Percentiles rank a stretch among this genome's conserved stretches.
Evolutionary conservation across 2,113 vertebrate genomes (phyloP).

Genomic region (Alligator mississippiensis): DNA sequence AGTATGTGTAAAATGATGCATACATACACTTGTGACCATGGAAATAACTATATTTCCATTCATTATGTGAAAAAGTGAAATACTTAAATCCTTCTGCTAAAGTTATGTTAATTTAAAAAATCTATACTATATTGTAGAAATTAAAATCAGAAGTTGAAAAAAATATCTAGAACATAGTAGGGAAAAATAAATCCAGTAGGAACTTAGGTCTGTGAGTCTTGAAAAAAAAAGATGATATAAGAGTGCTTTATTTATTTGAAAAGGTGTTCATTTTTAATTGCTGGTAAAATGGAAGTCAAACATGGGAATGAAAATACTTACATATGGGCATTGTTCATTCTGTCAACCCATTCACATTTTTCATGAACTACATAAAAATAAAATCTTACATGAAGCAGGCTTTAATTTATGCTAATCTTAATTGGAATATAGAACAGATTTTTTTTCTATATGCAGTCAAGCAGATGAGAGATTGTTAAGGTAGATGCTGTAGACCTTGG

Average conservation of each 20-base stretch:
- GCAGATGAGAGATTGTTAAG: not conserved
- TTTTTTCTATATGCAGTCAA: not conserved
- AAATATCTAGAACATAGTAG: not conserved
- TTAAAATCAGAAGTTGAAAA: not conserved
- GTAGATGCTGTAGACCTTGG: not conserved
- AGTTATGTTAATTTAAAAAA: not conserved
- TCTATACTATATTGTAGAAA: not conserved
- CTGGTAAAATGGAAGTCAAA: constrained; percentile 9
- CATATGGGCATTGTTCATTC: not conserved
- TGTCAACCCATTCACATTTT: not conserved
- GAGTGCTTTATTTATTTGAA: constrained; percentile 11
- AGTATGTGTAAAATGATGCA: not conserved
- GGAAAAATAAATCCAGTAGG: not conserved
- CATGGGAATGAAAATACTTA: constrained; percentile 24
- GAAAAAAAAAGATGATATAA: constrained; percentile 9
- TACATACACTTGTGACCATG: not conserved
- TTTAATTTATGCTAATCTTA: not conserved
- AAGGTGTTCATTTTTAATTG: constrained; percentile 10
- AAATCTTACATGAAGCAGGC: not conserved
- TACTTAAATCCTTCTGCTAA: not conserved
- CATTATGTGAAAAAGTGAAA: not conserved
- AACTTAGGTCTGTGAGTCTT: not conserved
- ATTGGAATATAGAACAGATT: not conserved
- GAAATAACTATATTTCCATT: not conserved
- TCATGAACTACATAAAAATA: not conserved